Conservation (phyloP, 2,888 invertebrate species). For the Clusia tigrina region DNA sequence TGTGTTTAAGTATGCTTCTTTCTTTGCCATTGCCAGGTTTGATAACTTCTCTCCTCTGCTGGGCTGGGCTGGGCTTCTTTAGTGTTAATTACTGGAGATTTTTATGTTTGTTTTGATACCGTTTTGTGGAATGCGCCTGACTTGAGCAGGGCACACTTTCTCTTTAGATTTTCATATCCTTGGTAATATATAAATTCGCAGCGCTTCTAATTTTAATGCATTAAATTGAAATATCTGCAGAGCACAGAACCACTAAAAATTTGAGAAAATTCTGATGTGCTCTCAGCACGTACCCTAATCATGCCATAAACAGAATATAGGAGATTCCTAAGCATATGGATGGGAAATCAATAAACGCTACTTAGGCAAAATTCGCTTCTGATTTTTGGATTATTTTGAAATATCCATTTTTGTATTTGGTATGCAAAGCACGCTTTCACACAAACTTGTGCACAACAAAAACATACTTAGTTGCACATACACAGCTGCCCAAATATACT, state of each 20-base stretch:
- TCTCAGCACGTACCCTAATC: not conserved
- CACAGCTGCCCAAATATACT: too few species aligned
- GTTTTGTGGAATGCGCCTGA: constrained; percentile 20
- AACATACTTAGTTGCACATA: not conserved
- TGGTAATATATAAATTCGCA: not conserved
- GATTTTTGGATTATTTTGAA: constrained; percentile 35
- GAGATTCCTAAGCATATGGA: not conserved
- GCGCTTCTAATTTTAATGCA: too few species aligned
- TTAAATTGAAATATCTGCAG: too few species aligned
- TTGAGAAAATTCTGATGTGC: not conserved
- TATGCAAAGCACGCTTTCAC: constrained; percentile 7
- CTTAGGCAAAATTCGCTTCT: constrained; percentile 40
- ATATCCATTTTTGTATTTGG: constrained; percentile 17
- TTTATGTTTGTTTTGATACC: constrained; percentile 29
- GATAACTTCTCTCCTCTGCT: not conserved
- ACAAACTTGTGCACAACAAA: constrained; percentile 1
- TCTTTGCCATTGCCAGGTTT: not conserved
- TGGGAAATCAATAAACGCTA: constrained; percentile 42
- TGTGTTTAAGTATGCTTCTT: constrained; percentile 4
- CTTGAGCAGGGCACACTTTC: not conserved
- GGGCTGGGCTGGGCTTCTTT: constrained; percentile 3
- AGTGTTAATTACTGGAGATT: constrained; percentile 31
- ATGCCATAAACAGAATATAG: not conserved
- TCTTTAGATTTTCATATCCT: constrained; percentile 2
- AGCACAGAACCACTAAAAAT: not conserved